Percentiles rank a stretch among this genome's conserved stretches.
Evolutionary conservation across 2,888 invertebrate species (phyloP).

Genomic region (Gastrophysa polygoni): DNA sequence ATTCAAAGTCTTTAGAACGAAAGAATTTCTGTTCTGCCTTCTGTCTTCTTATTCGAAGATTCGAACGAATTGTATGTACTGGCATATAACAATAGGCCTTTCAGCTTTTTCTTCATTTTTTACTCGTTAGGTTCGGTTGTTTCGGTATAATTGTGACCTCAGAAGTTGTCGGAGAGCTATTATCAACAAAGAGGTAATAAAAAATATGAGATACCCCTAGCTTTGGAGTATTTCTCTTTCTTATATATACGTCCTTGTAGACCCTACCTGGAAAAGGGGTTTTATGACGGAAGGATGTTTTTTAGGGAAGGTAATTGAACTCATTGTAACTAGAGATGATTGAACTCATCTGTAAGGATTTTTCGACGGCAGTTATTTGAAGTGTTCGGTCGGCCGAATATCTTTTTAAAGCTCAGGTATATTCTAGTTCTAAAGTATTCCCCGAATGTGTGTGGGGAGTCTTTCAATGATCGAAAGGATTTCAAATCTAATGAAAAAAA

Average conservation of each 20-base stretch:
- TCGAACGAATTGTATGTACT: neutral
- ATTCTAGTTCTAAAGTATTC: too few relatives aligned
- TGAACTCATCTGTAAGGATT: neutral
- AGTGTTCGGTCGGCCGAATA: too few relatives aligned
- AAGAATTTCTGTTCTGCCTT: too few relatives aligned
- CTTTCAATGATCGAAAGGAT: too few relatives aligned
- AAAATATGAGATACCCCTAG: constrained; percentile 1
- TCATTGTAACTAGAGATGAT: neutral
- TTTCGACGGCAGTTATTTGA: too few relatives aligned
- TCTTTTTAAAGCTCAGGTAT: neutral
- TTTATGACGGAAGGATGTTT: neutral
- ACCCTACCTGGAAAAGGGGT: neutral
- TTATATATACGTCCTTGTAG: neutral
- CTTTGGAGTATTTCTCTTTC: neutral
- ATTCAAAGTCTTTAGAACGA: too few relatives aligned
- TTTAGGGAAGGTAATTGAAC: neutral
- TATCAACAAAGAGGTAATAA: neutral
- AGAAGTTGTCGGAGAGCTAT: neutral
- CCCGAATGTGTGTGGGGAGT: too few relatives aligned
- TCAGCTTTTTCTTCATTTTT: neutral
- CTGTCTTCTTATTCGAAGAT: too few relatives aligned
- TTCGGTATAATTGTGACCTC: neutral
- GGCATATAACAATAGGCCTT: neutral
- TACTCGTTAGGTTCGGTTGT: neutral
- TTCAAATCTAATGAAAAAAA: too few relatives aligned